Evolutionary conservation across 2,113 vertebrate species (phyloP).

Genomic region (Cheilinus undulatus): DNA sequence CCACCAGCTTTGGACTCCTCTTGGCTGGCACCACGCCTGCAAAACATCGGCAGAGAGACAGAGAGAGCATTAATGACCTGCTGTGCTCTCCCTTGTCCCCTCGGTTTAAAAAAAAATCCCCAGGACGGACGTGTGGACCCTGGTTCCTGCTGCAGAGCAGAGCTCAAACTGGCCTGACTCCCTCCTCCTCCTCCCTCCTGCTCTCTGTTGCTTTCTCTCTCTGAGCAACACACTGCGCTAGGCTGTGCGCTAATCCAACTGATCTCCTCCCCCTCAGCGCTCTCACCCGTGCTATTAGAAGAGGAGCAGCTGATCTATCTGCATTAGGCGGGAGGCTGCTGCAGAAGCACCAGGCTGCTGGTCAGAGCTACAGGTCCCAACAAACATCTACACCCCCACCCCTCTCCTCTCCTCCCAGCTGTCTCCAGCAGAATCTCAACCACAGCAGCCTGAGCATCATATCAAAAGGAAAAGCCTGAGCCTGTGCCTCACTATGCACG

Average conservation of each 20-base stretch:
- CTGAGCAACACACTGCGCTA: slow-evolving; percentile 61
- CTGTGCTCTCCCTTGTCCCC: slow-evolving; percentile 80
- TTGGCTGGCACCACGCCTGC: slow-evolving; percentile 97
- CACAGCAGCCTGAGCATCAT: slow-evolving; percentile 82
- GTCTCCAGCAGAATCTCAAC: slow-evolving; percentile 84
- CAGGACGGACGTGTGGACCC: slow-evolving; percentile 35
- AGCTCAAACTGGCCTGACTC: slow-evolving; percentile 42
- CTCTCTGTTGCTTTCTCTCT: slow-evolving; percentile 56
- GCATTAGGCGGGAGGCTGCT: slow-evolving; percentile 88
- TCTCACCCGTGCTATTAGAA: slow-evolving; percentile 57
- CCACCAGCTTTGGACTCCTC: slow-evolving; percentile 99
- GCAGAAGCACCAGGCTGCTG: slow-evolving; percentile 80
- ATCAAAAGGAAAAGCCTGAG: slow-evolving; percentile 80
- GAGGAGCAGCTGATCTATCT: slow-evolving; percentile 75
- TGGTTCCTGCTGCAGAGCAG: slow-evolving; percentile 56
- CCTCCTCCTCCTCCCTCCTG: slow-evolving; percentile 19
- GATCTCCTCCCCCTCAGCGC: slow-evolving; percentile 69
- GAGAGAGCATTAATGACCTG: slow-evolving; percentile 89
- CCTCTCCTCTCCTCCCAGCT: background rate
- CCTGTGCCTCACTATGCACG: slow-evolving; percentile 80
- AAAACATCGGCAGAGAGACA: slow-evolving; percentile 90
- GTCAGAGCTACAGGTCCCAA: slow-evolving; percentile 85
- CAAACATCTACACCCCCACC: slow-evolving; percentile 43
- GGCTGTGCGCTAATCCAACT: slow-evolving; percentile 68
- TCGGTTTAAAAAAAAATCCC: slow-evolving; percentile 48